Percentiles rank a stretch among this genome's conserved stretches.
These are phyloP conservation scores for Chironomus tentans DNA, from an alignment of 2,888 invertebrate species.

Conservation along the genomic window DNA sequence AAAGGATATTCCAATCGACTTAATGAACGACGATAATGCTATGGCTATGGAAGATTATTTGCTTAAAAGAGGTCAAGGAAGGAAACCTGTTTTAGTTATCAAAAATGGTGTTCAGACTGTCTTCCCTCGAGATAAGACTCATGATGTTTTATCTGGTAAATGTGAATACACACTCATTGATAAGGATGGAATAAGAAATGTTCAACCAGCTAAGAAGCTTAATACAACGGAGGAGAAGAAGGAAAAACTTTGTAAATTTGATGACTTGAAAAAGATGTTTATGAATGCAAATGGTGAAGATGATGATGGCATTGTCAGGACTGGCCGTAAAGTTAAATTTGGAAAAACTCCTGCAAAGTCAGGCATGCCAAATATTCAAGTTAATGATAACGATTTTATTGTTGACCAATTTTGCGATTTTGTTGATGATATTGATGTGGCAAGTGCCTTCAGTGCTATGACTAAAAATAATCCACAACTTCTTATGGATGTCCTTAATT, in stretches of 20 bases:
- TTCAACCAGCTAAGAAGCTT: slow-evolving; percentile 47
- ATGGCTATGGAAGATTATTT: slow-evolving; percentile 67
- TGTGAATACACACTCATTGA: slow-evolving; percentile 67
- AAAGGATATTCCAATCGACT: slow-evolving; percentile 57
- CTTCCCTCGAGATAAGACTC: slow-evolving; percentile 64
- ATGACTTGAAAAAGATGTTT: too few relatives aligned
- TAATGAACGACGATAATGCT: slow-evolving; percentile 59
- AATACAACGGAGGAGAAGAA: too few relatives aligned
- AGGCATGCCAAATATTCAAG: neutral
- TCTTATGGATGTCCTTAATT: slow-evolving; percentile 45
- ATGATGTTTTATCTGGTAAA: slow-evolving; percentile 63
- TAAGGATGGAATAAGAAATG: slow-evolving; percentile 64
- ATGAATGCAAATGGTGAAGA: too few relatives aligned
- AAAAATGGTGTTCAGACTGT: slow-evolving; percentile 67
- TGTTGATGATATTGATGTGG: slow-evolving; percentile 53
- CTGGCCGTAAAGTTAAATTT: neutral
- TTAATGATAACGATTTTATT: slow-evolving; percentile 13
- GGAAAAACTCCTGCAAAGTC: neutral
- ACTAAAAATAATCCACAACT: slow-evolving; percentile 29
- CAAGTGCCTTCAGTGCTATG: slow-evolving; percentile 46
- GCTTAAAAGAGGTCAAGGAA: slow-evolving; percentile 49
- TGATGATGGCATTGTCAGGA: too few relatives aligned
- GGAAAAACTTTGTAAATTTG: too few relatives aligned
- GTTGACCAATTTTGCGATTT: slow-evolving; percentile 35
- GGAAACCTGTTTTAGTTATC: slow-evolving; percentile 51